A percentile compares a stretch with the other conserved stretches of the same genome.
These are phyloP conservation scores for Pardosa pseudoannulata DNA, from an alignment of 2,888 invertebrate species.

Conservation along the genomic window DNA sequence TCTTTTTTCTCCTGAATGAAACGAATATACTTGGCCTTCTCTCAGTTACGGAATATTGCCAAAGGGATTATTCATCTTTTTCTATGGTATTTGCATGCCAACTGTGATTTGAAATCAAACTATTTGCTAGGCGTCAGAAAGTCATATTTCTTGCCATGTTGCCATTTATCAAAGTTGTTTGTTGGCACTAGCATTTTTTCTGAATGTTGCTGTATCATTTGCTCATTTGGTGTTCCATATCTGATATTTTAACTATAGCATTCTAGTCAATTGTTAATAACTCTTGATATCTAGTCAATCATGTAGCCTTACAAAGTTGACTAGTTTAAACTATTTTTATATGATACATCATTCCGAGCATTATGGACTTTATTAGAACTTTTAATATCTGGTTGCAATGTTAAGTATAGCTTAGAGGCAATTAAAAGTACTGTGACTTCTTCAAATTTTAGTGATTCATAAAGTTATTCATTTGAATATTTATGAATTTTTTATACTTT, in stretches of 20 bases:
- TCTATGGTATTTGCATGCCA: slow-evolving; percentile 30
- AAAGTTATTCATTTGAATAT: slow-evolving; percentile 3
- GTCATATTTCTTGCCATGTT: slow-evolving; percentile 42
- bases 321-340: slow-evolving; percentile 68
- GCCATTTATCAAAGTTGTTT: slow-evolving; percentile 70
- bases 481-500: slow-evolving; percentile 3
- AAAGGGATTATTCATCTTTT: slow-evolving; percentile 35
- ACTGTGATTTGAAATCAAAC: slow-evolving; percentile 61
- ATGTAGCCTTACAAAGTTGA: slow-evolving; percentile 63
- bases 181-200: slow-evolving; percentile 53
- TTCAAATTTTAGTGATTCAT: slow-evolving; percentile 14
- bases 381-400: slow-evolving; percentile 10
- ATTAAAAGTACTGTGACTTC: not conserved
- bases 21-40: slow-evolving; percentile 27
- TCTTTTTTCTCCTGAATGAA: not conserved
- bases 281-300: slow-evolving; percentile 64
- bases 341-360: slow-evolving; percentile 54
- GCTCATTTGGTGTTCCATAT: slow-evolving; percentile 65
- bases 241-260: slow-evolving; percentile 61
- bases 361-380: slow-evolving; percentile 27
- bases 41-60: slow-evolving; percentile 13
- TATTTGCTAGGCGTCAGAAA: slow-evolving; percentile 43
- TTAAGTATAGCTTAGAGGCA: slow-evolving; percentile 3
- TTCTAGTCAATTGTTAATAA: slow-evolving; percentile 64
- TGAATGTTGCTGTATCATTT: slow-evolving; percentile 50